These are phyloP conservation scores for Stegostoma tigrinum DNA, from an alignment of 2,113 vertebrate species.

Conservation along the genomic window DNA sequence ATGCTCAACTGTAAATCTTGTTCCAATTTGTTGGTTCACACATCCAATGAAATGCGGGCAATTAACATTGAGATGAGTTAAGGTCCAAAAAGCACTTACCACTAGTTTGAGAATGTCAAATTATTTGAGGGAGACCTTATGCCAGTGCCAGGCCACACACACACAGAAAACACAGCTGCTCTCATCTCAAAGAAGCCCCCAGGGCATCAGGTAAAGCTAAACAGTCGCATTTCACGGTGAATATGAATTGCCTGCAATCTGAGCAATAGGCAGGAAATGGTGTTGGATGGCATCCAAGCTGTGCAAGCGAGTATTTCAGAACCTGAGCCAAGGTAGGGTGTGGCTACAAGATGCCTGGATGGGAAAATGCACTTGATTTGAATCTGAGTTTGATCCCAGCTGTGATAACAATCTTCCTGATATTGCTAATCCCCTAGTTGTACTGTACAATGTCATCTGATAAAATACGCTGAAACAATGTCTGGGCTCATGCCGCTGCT, in stretches of 20 bases:
- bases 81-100: not conserved
- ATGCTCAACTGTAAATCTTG: not conserved
- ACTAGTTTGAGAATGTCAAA: not conserved
- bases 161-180: conserved; percentile 27
- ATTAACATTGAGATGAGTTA: not conserved
- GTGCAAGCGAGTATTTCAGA: not conserved
- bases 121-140: not conserved
- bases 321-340: not conserved
- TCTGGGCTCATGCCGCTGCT: too few relatives aligned
- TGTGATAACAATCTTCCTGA: not conserved
- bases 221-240: not conserved
- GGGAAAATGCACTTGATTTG: not conserved
- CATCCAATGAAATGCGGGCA: not conserved
- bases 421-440: not conserved
- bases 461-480: not conserved
- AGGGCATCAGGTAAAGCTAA: conserved; percentile 10
- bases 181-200: not conserved
- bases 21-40: not conserved
- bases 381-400: not conserved
- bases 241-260: not conserved
- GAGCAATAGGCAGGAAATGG: conserved; percentile 2
- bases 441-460: not conserved
- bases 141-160: conserved; percentile 1
- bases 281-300: not conserved
- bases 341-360: not conserved